Conservation (phyloP, 2,797 vertebrate genomes). For the Pampus argenteus region DNA sequence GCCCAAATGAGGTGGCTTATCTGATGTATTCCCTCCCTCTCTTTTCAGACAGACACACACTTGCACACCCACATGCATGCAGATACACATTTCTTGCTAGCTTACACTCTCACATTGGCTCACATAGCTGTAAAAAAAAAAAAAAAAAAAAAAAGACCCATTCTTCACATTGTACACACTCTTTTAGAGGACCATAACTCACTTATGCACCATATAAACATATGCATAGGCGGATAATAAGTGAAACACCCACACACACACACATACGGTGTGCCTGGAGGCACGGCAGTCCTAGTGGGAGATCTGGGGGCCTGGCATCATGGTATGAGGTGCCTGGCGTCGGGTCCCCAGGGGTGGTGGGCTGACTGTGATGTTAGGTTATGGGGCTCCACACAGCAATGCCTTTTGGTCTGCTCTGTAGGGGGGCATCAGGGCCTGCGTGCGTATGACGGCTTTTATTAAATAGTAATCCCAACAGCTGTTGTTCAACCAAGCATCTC, state of each 20-base stretch:
- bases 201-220: constrained; percentile 55
- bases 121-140: constrained; percentile 24
- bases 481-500: constrained; percentile 67
- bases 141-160: background rate
- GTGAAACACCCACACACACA: constrained; percentile 57
- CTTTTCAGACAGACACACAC: constrained; percentile 43
- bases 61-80: constrained; percentile 4
- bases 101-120: constrained; percentile 3
- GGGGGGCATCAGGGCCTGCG: constrained; percentile 65
- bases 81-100: constrained; percentile 12
- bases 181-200: constrained; percentile 25
- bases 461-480: constrained; percentile 85
- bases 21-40: constrained; percentile 65
- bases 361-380: constrained; percentile 72
- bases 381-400: constrained; percentile 62
- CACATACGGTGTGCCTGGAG: constrained; percentile 68
- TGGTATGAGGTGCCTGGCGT: constrained; percentile 65
- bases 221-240: constrained; percentile 65
- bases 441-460: constrained; percentile 75
- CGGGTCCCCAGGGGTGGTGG: constrained; percentile 59
- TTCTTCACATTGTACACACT: constrained; percentile 17
- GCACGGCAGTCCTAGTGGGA: constrained; percentile 68
- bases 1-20: constrained; percentile 85
- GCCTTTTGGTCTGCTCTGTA: constrained; percentile 73
- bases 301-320: constrained; percentile 69